Evolutionary conservation across 2,113 vertebrate genomes (phyloP).

Genomic region (Haemorhous mexicanus): DNA sequence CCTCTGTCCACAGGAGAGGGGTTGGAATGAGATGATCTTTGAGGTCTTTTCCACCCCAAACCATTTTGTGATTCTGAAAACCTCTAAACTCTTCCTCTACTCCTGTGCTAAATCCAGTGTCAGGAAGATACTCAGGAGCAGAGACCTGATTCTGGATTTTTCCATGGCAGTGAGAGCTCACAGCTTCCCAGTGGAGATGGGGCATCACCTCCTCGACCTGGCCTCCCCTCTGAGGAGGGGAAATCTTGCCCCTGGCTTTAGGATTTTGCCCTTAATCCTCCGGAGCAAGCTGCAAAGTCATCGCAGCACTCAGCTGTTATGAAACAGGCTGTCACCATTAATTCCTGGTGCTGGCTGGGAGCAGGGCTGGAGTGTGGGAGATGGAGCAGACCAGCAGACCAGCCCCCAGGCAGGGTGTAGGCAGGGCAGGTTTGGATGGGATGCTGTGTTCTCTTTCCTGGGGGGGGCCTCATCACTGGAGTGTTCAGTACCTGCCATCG

Average conservation of each 20-base stretch:
- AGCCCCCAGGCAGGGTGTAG: rapidly evolving
- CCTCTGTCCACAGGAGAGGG: too few relatives aligned
- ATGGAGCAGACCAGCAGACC: not conserved
- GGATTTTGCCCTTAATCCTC: conserved; percentile 14
- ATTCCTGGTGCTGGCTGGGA: not conserved
- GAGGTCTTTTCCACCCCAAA: not conserved
- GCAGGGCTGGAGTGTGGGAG: not conserved
- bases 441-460: not conserved
- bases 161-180: not conserved
- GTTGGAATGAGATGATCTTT: not conserved
- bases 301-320: not conserved
- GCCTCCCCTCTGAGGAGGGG: not conserved
- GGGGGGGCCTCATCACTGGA: rapidly evolving
- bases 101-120: not conserved
- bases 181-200: not conserved
- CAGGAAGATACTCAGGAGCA: not conserved
- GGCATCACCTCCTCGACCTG: not conserved
- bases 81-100: not conserved
- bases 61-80: not conserved
- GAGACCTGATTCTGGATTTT: conserved; percentile 31
- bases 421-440: not conserved
- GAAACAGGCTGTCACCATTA: not conserved
- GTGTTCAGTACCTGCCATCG: rapidly evolving
- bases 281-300: conserved; percentile 48
- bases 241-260: not conserved